A percentile compares a stretch with the other conserved stretches of the same genome.
Conservation (phyloP, 2,113 vertebrate species). For the Anseranas semipalmata region DNA sequence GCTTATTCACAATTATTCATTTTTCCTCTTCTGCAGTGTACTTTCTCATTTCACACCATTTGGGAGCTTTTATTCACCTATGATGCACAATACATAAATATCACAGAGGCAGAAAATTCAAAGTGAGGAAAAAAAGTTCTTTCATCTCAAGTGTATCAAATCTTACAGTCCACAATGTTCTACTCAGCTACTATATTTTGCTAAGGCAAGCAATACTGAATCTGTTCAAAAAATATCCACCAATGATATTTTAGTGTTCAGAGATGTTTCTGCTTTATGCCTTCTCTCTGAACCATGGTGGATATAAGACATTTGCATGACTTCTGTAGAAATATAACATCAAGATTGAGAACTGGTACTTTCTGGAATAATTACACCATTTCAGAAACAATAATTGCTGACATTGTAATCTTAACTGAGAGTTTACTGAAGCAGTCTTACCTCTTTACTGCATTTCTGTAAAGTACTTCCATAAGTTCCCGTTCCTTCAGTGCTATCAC, state of each 20-base stretch:
- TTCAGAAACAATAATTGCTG: conserved; percentile 21
- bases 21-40: neutral
- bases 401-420: neutral
- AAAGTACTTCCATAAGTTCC: neutral
- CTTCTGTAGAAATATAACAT: neutral
- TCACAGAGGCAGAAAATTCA: neutral
- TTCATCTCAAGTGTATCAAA: neutral
- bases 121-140: neutral
- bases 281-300: neutral
- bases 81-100: neutral
- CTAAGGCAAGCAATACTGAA: neutral
- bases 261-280: neutral
- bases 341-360: neutral
- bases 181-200: neutral
- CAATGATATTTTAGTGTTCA: neutral
- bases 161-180: neutral
- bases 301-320: neutral
- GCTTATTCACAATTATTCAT: neutral
- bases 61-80: neutral
- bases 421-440: neutral
- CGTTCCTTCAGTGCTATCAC: neutral
- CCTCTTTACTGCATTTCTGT: neutral
- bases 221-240: neutral
- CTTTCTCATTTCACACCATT: neutral
- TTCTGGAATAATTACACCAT: neutral